Conservation (phyloP, 2,113 vertebrate genomes). For the Bufo gargarizans region DNA sequence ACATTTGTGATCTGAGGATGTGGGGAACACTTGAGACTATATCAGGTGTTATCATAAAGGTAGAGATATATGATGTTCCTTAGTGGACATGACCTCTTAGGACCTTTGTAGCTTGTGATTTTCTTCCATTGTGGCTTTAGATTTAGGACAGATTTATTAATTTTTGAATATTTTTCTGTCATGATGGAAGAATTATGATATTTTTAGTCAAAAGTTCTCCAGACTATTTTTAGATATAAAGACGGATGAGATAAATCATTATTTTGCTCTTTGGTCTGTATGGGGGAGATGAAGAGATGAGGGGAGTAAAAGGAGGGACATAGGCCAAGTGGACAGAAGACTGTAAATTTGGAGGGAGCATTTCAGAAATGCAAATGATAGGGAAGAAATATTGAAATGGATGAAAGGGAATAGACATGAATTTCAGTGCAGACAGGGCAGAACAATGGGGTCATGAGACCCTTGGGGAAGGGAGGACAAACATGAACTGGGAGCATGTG, state of each 20-base stretch:
- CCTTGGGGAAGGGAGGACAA: too few relatives aligned
- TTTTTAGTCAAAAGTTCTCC: not conserved
- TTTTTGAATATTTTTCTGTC: conserved; percentile 8
- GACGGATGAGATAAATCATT: not conserved
- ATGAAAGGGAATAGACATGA: not conserved
- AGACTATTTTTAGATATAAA: not conserved
- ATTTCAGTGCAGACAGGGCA: not conserved
- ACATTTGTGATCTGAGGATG: not conserved
- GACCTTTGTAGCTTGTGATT: not conserved
- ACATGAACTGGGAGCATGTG: too few relatives aligned
- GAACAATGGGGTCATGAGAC: not conserved
- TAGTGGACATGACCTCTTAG: conserved; percentile 1
- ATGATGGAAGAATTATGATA: not conserved
- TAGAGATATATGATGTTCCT: not conserved
- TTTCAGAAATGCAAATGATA: not conserved
- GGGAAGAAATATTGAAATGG: not conserved
- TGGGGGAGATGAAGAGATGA: not conserved
- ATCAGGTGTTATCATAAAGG: not conserved
- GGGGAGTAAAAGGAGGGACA: not conserved
- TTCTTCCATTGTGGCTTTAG: not conserved
- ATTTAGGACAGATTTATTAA: conserved; percentile 29
- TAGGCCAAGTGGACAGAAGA: not conserved
- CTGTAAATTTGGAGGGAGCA: not conserved
- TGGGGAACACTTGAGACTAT: not conserved
- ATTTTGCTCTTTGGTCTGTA: not conserved